These are phyloP conservation scores for Homarus americanus DNA, from an alignment of 1,140 invertebrate species.

Conservation along the genomic window DNA sequence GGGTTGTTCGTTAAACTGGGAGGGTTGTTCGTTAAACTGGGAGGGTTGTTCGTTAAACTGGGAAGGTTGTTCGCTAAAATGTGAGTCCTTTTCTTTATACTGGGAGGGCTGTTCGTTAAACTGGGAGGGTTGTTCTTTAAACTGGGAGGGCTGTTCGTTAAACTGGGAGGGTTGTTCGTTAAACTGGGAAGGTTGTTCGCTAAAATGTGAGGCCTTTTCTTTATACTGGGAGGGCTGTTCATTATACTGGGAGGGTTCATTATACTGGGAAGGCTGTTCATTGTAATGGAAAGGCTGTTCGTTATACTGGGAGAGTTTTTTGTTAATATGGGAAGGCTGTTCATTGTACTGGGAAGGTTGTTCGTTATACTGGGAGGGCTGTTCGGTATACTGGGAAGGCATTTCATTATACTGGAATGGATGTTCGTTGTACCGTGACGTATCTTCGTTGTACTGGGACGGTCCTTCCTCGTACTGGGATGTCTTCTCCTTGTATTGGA, in stretches of 20 bases:
- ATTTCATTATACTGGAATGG: too few relatives aligned
- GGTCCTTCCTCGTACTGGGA: too few relatives aligned
- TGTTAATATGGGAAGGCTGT: not conserved
- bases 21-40: not conserved
- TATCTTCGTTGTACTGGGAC: too few relatives aligned
- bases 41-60: not conserved
- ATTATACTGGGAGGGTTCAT: too few relatives aligned
- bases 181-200: not conserved
- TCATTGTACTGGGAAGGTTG: not conserved
- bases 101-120: not conserved
- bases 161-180: not conserved
- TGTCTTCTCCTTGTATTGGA: too few relatives aligned
- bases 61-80: not conserved
- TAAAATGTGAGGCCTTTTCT: not conserved
- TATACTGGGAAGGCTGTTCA: too few relatives aligned
- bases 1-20: not conserved
- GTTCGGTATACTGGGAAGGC: not conserved
- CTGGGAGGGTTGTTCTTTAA: not conserved
- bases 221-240: too few relatives aligned
- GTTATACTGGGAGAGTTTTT: not conserved
- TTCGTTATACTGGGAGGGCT: not conserved
- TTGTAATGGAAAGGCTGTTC: not conserved
- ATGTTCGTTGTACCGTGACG: too few relatives aligned
- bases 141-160: not conserved
- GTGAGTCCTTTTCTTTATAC: not conserved